Conservation (phyloP, 2,797 vertebrate genomes). For the Danio tinwini region DNA sequence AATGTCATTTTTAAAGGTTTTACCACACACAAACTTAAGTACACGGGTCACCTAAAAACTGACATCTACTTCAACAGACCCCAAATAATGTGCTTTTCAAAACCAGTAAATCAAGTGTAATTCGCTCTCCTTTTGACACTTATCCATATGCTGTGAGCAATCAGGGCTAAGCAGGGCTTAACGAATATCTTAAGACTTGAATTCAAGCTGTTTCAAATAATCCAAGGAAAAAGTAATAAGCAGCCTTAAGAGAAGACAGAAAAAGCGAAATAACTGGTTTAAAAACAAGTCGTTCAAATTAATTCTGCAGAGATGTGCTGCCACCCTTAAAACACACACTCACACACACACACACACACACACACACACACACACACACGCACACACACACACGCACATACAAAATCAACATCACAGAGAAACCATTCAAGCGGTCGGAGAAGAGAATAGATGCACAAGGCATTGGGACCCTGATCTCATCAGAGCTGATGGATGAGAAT, state of each 20-base stretch:
- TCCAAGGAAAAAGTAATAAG: slow-evolving; percentile 3
- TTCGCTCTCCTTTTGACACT: not conserved
- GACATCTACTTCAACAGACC: not conserved
- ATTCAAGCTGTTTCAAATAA: slow-evolving; percentile 21
- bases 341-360: no score
- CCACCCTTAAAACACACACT: not conserved
- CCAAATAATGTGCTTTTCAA: slow-evolving; percentile 16
- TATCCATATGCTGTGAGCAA: slow-evolving; percentile 4
- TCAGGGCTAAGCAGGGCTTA: slow-evolving; percentile 38
- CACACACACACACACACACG: no score
- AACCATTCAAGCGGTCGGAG: not conserved
- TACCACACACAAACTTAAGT: not conserved
- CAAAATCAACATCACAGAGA: not conserved
- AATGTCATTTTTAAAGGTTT: not conserved
- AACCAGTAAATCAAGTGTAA: slow-evolving; percentile 15
- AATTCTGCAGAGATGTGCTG: not conserved
- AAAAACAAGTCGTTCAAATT: not conserved
- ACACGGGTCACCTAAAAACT: slow-evolving; percentile 19
- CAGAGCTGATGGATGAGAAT: slow-evolving; percentile 52
- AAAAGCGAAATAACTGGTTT: not conserved
- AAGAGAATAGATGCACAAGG: slow-evolving; percentile 16
- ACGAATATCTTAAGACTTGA: slow-evolving; percentile 28
- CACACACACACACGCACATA: not conserved
- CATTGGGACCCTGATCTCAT: slow-evolving; percentile 40
- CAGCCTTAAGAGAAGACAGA: not conserved